These are phyloP conservation scores for Podocnemis expansa DNA, from an alignment of 2,113 vertebrate species.

Conservation along the genomic window DNA sequence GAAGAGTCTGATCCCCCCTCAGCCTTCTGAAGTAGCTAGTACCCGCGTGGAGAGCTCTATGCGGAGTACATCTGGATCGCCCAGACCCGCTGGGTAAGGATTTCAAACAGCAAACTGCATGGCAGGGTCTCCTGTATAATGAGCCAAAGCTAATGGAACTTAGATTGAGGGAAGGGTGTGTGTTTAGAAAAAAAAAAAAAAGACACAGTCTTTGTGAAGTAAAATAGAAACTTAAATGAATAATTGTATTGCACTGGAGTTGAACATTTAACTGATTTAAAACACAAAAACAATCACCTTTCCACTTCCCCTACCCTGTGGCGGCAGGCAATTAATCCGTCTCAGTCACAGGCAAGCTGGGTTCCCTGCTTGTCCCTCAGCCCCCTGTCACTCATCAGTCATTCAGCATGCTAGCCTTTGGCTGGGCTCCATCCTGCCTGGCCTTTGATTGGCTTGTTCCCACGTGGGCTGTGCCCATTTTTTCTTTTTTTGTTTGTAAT, in stretches of 20 bases:
- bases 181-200: not conserved
- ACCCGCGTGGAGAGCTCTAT: conserved; percentile 86
- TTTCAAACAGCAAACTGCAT: not conserved
- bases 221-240: not conserved
- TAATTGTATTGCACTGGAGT: not conserved
- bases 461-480: too few relatives aligned
- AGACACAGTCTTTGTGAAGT: not conserved
- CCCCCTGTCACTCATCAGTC: too few relatives aligned
- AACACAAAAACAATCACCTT: too few relatives aligned
- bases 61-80: conserved; percentile 89
- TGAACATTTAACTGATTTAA: not conserved
- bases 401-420: too few relatives aligned
- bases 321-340: too few relatives aligned
- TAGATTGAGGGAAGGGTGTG: not conserved
- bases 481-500: too few relatives aligned
- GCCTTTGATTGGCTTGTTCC: too few relatives aligned
- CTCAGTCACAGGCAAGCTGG: too few relatives aligned
- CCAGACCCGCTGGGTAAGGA: conserved; percentile 91
- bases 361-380: too few relatives aligned
- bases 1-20: conserved; percentile 93
- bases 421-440: too few relatives aligned
- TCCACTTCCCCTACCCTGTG: too few relatives aligned
- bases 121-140: not conserved
- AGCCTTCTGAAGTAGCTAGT: conserved; percentile 84
- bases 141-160: not conserved